phyloP scores from a whole-genome alignment of 2,797 vertebrate genomes.

The Anisognathus igniventris region DNA sequence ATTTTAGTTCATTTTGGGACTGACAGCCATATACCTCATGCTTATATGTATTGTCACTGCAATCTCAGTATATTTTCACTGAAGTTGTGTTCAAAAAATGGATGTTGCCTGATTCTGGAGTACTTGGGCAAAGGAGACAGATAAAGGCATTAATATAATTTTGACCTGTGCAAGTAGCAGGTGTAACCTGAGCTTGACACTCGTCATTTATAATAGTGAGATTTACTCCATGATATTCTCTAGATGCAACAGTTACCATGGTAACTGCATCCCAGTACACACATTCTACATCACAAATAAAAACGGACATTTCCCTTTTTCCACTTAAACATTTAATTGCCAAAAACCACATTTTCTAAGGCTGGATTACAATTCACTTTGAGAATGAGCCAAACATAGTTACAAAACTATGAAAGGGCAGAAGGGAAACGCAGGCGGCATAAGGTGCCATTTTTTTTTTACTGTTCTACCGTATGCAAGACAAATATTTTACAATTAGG shows the following conservation, averaged over 20 bases:
- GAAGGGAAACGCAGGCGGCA: not conserved
- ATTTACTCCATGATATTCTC: constrained; percentile 49
- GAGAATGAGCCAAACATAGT: not conserved
- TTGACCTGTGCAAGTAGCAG: constrained; percentile 48
- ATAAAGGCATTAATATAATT: constrained; percentile 66
- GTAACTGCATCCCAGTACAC: constrained; percentile 59
- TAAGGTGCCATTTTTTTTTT: not conserved
- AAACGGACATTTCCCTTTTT: not conserved
- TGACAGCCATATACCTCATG: not conserved
- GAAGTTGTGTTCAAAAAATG: not conserved
- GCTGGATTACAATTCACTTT: not conserved
- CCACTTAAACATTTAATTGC: constrained; percentile 28
- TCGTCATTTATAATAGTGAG: constrained; percentile 62
- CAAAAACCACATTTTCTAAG: not conserved
- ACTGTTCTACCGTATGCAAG: not conserved
- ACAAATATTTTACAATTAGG: constrained; percentile 53
- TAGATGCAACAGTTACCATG: constrained; percentile 60
- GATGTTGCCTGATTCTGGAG: constrained; percentile 10
- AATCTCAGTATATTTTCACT: not conserved
- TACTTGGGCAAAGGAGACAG: constrained; percentile 17
- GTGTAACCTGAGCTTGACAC: constrained; percentile 49
- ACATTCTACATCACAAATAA: constrained; percentile 45
- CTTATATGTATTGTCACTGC: not conserved
- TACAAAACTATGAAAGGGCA: not conserved
- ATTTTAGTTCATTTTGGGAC: not conserved